A percentile compares a stretch with the other conserved stretches of the same genome.
Evolutionary conservation across 2,113 vertebrate genomes (phyloP).

Genomic region (Chloropsis cyanopogon): DNA sequence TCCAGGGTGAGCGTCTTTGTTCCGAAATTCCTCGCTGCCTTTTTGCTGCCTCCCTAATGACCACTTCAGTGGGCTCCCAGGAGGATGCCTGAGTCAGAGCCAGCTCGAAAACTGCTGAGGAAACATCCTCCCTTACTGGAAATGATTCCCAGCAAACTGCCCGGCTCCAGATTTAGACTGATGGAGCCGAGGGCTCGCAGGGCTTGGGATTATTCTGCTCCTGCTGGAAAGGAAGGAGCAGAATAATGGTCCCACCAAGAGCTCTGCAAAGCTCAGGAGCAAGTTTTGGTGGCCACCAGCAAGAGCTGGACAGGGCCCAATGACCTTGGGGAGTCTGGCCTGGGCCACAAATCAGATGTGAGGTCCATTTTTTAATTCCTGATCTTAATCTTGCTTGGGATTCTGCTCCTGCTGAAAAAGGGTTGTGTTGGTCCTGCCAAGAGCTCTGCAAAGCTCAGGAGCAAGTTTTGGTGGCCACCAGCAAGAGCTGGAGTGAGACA

Average conservation of each 20-base stretch:
- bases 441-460: constrained; percentile 1
- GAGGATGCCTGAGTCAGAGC: constrained; percentile 78
- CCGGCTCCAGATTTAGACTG: constrained; percentile 74
- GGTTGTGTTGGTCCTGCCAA: constrained; percentile 57
- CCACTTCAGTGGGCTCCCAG: constrained; percentile 75
- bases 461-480: neutral
- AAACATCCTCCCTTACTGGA: constrained; percentile 85
- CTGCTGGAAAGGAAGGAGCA: constrained; percentile 57
- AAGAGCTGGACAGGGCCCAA: neutral
- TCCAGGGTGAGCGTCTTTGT: constrained; percentile 70
- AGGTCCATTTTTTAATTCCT: neutral
- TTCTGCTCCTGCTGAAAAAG: constrained; percentile 59
- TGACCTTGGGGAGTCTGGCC: neutral
- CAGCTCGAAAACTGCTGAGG: constrained; percentile 79
- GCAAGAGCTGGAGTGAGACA: neutral
- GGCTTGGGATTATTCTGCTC: constrained; percentile 42
- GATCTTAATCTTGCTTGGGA: neutral
- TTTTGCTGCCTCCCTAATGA: constrained; percentile 80
- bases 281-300: neutral
- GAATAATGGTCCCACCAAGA: constrained; percentile 48
- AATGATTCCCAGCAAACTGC: constrained; percentile 77
- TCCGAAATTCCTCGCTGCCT: constrained; percentile 79
- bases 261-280: neutral
- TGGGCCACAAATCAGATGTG: neutral
- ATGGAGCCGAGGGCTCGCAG: constrained; percentile 30